Base-by-base conservation (phyloP, 2,888 invertebrate species). In the Drosophila greeni region DNA sequence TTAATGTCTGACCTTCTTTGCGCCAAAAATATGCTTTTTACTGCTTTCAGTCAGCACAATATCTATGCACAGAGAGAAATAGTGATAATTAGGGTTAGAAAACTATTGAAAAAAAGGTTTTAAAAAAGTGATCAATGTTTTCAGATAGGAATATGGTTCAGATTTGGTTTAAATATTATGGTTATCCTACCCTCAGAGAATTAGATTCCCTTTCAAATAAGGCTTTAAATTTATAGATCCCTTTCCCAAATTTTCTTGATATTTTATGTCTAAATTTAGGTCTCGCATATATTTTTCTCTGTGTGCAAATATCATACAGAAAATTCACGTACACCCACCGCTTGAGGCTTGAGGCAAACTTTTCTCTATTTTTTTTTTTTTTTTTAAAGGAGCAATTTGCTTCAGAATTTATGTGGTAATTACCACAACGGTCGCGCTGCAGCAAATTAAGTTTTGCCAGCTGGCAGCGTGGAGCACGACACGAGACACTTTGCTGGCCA, bases 381-480 rank as follows among this genome's bases (percentile, higher is more conserved):
- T 76, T 72, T 81, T 77, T 70, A 67, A 76, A 82, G 75, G 62
- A 77, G 83, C 83, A 83, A 83, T 83, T 78, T 77, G 81, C 68
- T 36, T 53, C 70, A 69, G 83, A 78, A 82, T 83, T 81, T 81
- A 78, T 78, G 78, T 70, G 75, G 78, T 78, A 78, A 78, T 78
- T 78, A 83, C 59, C 72, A 47, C 45, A 57, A 40, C 59, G 58
- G 36, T 47, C 49, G 48, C 64, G 70, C 74, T 67, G 70, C 75
- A 77, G 78, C 61, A 81, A 81, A 84, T 82, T 76, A 81, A 81
- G 84, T 82, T 84, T 78, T 84, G 75, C 81, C 81, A 82, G 80
- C 74, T 74, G 72, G 70, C 70, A 70, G 53, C 20, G 40, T 26
- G 51, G 33, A 49, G 49, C 47, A 55, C 66, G 66, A 65, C 45